These are phyloP conservation scores for Morpho achilles DNA, from an alignment of 2,888 invertebrate species.

Conservation along the genomic window DNA sequence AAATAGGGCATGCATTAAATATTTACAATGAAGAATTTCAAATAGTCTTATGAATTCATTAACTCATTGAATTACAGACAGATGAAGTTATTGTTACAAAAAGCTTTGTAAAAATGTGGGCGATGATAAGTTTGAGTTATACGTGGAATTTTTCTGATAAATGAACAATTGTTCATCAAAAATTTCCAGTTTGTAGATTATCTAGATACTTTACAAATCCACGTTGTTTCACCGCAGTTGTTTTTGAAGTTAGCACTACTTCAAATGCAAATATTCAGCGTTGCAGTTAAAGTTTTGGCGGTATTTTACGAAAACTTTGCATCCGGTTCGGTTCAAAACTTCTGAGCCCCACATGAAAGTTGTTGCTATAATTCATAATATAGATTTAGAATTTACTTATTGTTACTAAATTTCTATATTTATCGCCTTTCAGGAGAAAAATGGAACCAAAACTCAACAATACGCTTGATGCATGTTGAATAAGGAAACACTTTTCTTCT, in stretches of 20 bases:
- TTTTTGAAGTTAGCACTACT: conserved; percentile 25
- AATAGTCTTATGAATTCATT: no score
- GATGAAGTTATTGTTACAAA: neutral
- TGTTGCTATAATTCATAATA: conserved; percentile 3
- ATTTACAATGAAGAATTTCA: no score
- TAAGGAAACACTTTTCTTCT: neutral
- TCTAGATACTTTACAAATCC: conserved; percentile 14
- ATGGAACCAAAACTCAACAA: no score
- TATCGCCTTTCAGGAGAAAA: no score
- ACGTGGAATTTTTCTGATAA: no score
- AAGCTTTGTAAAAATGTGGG: conserved; percentile 1
- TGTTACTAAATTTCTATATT: no score
- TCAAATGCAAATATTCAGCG: conserved; percentile 25
- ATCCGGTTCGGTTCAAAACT: conserved; percentile 62
- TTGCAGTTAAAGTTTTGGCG: conserved; percentile 52
- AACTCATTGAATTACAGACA: no score
- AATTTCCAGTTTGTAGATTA: conserved; percentile 27
- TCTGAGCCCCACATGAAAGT: conserved; percentile 31
- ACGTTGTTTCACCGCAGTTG: conserved; percentile 18
- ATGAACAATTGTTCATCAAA: conserved; percentile 5
- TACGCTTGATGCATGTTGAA: neutral
- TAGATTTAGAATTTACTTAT: neutral
- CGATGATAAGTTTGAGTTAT: no score
- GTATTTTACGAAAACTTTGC: conserved; percentile 60
- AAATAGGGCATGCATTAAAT: no score